Base-by-base conservation (phyloP, 2,113 vertebrate species). In the Herpetotheres cachinnans region DNA sequence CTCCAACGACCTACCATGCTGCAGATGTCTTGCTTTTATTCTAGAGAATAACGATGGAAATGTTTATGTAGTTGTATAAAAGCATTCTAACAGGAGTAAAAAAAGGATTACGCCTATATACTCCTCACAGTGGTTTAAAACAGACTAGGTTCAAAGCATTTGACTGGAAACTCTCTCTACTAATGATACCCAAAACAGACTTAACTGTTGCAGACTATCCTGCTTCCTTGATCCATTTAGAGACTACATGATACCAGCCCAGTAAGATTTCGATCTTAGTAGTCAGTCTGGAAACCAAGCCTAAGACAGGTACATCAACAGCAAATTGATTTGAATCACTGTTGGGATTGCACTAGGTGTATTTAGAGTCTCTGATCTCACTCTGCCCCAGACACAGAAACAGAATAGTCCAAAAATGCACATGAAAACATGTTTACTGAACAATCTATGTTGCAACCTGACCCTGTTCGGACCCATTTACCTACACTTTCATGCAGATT, bases 211-310 rank as follows among this genome's bases (percentile, higher is more conserved):
- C 52, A 58, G 42, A 67, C 29, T 58, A 27, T 58, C 25, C 18
- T 56, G 25, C 11, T 67, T 71, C 40, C 29, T 72, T 58, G 11
- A 61, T 42, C 21, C 34, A 16, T 63, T 67, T 44, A 72, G 27
- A 55, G 10, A 36, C 20, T 46, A 71, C 11, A n/a, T 0, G 0
- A 30, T 72, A 78, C 4, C 22, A 67, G 25, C 6, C 27, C 47
- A 55, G 42, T 38, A 78, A 10, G 10, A 50, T 70, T 58, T 74
- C 1, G 0, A 34, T 38, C 34, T 17, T 66, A 66, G 44, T 13
- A 61, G 42, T 18, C 3, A 1, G 87, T 32, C 27, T 50, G 50
- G 38, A 78, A 2, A 78, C 84, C 38, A 89, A 65, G 65, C 8
- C 6, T 46, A 62, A 74, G 34, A 36, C 34, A 66, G 13, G 25